phyloP scores from a whole-genome alignment of 2,888 invertebrate genomes.

The Leptinotarsa tumamoca region DNA sequence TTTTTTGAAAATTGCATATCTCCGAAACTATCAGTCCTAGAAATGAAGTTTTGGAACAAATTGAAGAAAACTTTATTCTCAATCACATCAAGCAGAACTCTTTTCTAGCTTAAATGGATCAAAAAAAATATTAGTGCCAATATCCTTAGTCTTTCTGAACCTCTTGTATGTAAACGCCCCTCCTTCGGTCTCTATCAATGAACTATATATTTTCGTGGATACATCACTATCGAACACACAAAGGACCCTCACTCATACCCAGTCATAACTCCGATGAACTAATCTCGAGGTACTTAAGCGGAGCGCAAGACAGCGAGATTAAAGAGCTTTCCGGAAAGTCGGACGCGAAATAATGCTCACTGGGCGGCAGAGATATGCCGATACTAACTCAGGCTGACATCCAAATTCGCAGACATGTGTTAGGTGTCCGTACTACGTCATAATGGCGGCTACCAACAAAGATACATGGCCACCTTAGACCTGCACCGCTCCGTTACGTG shows the following conservation, averaged over 20 bases:
- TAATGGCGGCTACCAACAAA: conserved; percentile 58
- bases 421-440: conserved; percentile 58
- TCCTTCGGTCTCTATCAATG: too few relatives aligned
- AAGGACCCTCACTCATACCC: conserved; percentile 15
- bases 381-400: conserved; percentile 67
- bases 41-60: too few relatives aligned
- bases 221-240: conserved; percentile 5
- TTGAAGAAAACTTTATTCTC: too few relatives aligned
- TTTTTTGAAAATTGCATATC: too few relatives aligned
- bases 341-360: conserved; percentile 58
- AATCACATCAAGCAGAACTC: too few relatives aligned
- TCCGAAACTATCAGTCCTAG: too few relatives aligned
- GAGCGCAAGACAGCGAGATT: conserved; percentile 58
- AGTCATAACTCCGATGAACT: conserved; percentile 67
- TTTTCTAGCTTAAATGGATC: too few relatives aligned
- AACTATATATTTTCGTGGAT: background rate
- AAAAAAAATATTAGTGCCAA: too few relatives aligned
- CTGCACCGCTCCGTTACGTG: conserved; percentile 44
- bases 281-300: conserved; percentile 66
- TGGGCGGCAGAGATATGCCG: conserved; percentile 66
- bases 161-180: too few relatives aligned
- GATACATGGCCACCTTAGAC: conserved; percentile 61
- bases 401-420: conserved; percentile 66
- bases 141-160: too few relatives aligned
- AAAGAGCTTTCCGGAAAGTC: conserved; percentile 64